These are phyloP conservation scores for Dysidea cf. avara DNA, from an alignment of 37 sponge, comb jelly and placozoan genomes.

Conservation along the genomic window DNA sequence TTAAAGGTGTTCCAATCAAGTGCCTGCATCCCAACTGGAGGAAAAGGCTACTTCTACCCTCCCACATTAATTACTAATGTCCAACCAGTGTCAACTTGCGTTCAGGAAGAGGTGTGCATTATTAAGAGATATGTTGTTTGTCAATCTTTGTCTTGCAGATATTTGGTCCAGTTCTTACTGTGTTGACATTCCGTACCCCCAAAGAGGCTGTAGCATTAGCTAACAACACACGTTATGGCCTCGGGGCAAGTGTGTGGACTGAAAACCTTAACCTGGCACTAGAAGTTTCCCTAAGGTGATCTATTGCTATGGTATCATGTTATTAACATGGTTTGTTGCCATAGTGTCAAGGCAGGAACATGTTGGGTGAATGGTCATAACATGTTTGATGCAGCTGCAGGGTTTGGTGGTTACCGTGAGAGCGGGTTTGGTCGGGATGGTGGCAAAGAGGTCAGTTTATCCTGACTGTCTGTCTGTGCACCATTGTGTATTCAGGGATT, in stretches of 20 bases:
- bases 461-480: background rate
- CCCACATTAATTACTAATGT: slow-evolving; percentile 95
- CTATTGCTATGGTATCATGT: slow-evolving; percentile 4
- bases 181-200: slow-evolving; percentile 89
- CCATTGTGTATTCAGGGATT: slow-evolving; percentile 61
- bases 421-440: slow-evolving; percentile 95
- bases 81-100: slow-evolving; percentile 87
- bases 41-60: slow-evolving; percentile 86
- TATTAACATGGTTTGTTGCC: background rate
- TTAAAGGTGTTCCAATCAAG: slow-evolving; percentile 79
- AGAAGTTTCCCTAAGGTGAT: slow-evolving; percentile 77
- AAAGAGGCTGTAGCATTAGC: slow-evolving; percentile 95
- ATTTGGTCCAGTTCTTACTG: slow-evolving; percentile 92
- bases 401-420: slow-evolving; percentile 94
- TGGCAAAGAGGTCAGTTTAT: slow-evolving; percentile 80
- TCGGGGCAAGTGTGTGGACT: slow-evolving; percentile 91
- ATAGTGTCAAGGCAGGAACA: slow-evolving; percentile 42
- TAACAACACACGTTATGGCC: slow-evolving; percentile 88
- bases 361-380: slow-evolving; percentile 95
- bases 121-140: background rate
- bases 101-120: slow-evolving; percentile 86
- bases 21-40: slow-evolving; percentile 77
- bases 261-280: slow-evolving; percentile 81
- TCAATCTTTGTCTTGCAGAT: slow-evolving; percentile 40
- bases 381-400: slow-evolving; percentile 92